Base-by-base conservation (phyloP, 1,140 invertebrate genomes). In the Condylostylus longicornis region DNA sequence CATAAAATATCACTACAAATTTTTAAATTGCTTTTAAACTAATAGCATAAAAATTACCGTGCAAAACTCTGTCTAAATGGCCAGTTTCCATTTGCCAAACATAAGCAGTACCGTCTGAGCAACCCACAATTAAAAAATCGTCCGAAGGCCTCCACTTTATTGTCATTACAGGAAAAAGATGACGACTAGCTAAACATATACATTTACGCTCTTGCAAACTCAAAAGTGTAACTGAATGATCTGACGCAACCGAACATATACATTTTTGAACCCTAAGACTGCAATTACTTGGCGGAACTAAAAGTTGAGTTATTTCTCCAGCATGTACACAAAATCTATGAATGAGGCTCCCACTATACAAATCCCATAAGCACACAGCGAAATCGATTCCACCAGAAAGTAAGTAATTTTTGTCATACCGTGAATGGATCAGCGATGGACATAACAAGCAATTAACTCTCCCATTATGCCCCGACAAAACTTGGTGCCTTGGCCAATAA, bases 11-110 rank as follows among this genome's bases (percentile, higher is more conserved):
- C 25, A 10, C 25, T n/a, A 27, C 9, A 27, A 27, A 27, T 27
- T n/a, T n/a, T n/a, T n/a, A n/a, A n/a, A n/a, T n/a, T n/a, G n/a
- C n/a, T n/a, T 32, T 15, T 8, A 32, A 14, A 33, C 32, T 36
- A 35, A 33, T 28, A 15, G 28, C 12, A 38, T 33, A 34, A 39
- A 13, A 44, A 47, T 55, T 42, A 75, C 80, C 81, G 62, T 96
- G 87, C 1, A 97, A 67, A 18, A 98, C 91, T 33, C 94, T 71
- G 64, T 98, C 95, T 39, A 99, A 60, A 59, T 97, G 93, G 3
- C 90, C 93, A 30, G 94, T 98, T 67, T 98, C 95, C 91, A 99
- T 98, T 70, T 98, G 93, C 95, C 95, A 98, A 2, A 98, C 89
- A 60, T 97, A 96, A 8, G 97, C 90, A 5, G 89, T 90, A 12